Conservation (phyloP, 2,113 vertebrate species). For the Micronycteris hirsuta region DNA sequence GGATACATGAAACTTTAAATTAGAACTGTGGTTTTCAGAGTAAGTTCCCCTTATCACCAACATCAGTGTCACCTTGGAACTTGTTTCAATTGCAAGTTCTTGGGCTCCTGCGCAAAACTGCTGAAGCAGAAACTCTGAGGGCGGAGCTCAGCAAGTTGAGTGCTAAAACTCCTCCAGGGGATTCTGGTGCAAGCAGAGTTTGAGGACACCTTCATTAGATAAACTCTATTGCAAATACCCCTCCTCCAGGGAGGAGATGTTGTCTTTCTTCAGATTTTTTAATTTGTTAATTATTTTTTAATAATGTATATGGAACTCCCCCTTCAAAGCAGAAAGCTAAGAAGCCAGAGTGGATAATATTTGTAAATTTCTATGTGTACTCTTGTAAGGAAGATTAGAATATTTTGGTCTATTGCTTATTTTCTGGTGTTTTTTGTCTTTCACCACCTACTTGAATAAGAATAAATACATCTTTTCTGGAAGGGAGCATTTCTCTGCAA, state of each 20-base stretch:
- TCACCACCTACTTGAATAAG: neutral
- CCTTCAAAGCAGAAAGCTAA: neutral
- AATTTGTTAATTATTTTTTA: neutral
- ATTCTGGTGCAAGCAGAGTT: neutral
- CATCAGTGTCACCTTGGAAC: neutral
- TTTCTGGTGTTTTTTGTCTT: neutral
- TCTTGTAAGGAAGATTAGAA: neutral
- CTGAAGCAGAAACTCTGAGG: neutral
- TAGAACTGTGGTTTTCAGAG: neutral
- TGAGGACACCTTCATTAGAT: neutral
- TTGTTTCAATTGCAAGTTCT: neutral
- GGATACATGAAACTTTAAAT: neutral
- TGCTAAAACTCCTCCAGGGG: neutral
- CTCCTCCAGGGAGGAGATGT: neutral
- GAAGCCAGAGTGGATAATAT: neutral
- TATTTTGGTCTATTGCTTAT: neutral
- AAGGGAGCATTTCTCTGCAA: neutral
- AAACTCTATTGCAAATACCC: neutral
- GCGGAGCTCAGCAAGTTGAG: neutral
- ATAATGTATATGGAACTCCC: neutral
- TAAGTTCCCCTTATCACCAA: neutral
- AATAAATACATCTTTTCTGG: neutral
- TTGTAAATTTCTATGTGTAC: neutral
- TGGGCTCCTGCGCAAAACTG: fast-evolving
- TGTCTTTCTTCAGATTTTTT: neutral